These are phyloP conservation scores for Paratrypauchen microcephalus DNA, from an alignment of 2,797 vertebrate genomes.

Conservation along the genomic window DNA sequence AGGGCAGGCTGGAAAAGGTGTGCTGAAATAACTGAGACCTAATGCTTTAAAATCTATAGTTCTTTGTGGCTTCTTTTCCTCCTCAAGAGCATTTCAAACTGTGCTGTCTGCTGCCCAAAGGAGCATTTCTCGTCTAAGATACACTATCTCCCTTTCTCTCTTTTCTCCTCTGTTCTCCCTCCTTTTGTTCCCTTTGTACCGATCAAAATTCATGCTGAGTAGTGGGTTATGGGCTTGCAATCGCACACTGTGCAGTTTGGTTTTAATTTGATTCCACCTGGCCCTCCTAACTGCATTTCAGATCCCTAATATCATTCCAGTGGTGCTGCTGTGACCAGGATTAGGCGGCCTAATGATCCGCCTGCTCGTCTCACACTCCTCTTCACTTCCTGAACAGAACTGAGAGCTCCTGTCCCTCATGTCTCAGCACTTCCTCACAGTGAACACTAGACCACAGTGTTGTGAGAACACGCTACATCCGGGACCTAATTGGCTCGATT, in stretches of 20 bases:
- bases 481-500: constrained; percentile 67
- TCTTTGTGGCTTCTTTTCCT: constrained; percentile 56
- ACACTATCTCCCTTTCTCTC: constrained; percentile 59
- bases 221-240: constrained; percentile 70
- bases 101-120: constrained; percentile 71
- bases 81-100: constrained; percentile 69
- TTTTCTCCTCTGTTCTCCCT: constrained; percentile 61
- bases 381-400: constrained; percentile 45
- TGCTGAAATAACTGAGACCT: constrained; percentile 51
- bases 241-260: constrained; percentile 77
- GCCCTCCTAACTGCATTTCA: constrained; percentile 78
- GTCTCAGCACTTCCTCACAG: constrained; percentile 44
- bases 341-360: constrained; percentile 78
- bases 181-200: constrained; percentile 76
- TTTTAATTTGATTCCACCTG: constrained; percentile 82
- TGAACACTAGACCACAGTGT: constrained; percentile 43
- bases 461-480: constrained; percentile 35
- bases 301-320: constrained; percentile 80
- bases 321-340: constrained; percentile 71
- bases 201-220: constrained; percentile 83
- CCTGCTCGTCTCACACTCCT: constrained; percentile 56
- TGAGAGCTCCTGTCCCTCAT: constrained; percentile 35
- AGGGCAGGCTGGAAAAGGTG: constrained; percentile 53
- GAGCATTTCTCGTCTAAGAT: constrained; percentile 62
- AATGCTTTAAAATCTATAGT: constrained; percentile 72